Conservation (phyloP, 1,140 invertebrate species). For the Magallana ariakensis region DNA sequence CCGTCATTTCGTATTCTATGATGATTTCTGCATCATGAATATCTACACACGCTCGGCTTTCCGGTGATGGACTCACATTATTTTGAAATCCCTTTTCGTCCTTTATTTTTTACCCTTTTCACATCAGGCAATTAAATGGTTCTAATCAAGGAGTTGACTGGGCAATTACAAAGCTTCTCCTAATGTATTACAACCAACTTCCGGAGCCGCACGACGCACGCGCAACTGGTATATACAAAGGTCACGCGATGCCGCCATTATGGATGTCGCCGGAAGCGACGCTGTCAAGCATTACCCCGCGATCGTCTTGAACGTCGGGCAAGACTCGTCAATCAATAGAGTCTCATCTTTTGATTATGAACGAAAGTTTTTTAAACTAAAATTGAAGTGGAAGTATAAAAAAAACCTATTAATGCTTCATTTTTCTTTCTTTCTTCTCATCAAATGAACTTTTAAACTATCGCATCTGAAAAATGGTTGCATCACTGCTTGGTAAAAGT, state of each 20-base stretch:
- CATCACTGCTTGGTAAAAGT: no score
- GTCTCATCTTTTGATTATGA: background rate
- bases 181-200: conserved; percentile 35
- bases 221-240: conserved; percentile 31
- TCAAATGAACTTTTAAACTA: background rate
- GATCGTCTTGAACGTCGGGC: background rate
- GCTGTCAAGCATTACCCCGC: conserved; percentile 20
- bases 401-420: no score
- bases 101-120: background rate
- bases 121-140: conserved; percentile 32
- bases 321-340: conserved; percentile 20
- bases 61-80: background rate
- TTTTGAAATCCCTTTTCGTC: background rate
- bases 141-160: conserved; percentile 27
- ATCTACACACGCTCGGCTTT: conserved; percentile 1
- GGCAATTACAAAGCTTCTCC: conserved; percentile 22
- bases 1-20: background rate
- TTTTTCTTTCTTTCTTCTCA: background rate
- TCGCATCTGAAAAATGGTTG: no score
- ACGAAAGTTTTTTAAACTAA: background rate
- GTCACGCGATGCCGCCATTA: conserved; percentile 20
- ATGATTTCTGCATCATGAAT: conserved; percentile 1
- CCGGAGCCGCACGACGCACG: conserved; percentile 22
- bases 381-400: no score
- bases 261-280: conserved; percentile 5